Base-by-base conservation (phyloP, 1,140 invertebrate species). In the Ceratina calcarata region DNA sequence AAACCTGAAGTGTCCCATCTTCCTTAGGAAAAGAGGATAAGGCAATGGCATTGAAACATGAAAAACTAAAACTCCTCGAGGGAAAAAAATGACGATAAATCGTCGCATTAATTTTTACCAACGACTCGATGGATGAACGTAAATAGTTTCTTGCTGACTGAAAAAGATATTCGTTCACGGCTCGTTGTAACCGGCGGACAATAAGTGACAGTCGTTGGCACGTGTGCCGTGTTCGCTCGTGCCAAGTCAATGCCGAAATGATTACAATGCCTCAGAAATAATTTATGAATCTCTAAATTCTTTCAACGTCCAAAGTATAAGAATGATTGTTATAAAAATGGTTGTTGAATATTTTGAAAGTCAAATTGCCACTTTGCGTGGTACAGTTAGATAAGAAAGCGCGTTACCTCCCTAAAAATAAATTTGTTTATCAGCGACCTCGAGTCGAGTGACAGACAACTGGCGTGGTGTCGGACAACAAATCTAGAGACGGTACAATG, bases 391-490 rank as follows among this genome's bases (percentile, higher is more conserved):
- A 37, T 37, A 37, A 37, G 32, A 37, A 37, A 37, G n/a, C n/a
- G 32, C 32, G 6, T 37, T 37, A 37, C 32, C 6, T 37, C 6
- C 32, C 32, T 37, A 37, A 37, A 37, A 37, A 37, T 37, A 37
- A 37, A 37, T 37, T 37, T 37, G 32, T 37, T 37, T 37, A 37
- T 37, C 32, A 37, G 32, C 2, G 32, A 37, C 32, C 32, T 37
- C 32, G 32, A 37, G 32, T 6, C 32, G 6, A 37, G 32, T 37
- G 32, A 37, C 32, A 37, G 32, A 37, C 32, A 6, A 37, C 32
- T 37, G 32, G 32, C 32, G 32, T 37, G 18, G 15, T 49, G 73
- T 62, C 45, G 10, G 45, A 70, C 67, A 53, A 78, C 27, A 37
- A 37, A 37, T 37, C 7, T 8, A 62, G 45, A 71, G 67, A 64